Evolutionary conservation across 1,140 invertebrate species (phyloP), one percentile per base, ranked within the genome.

Genomic region (Holcopasites calliopsidis): DNA sequence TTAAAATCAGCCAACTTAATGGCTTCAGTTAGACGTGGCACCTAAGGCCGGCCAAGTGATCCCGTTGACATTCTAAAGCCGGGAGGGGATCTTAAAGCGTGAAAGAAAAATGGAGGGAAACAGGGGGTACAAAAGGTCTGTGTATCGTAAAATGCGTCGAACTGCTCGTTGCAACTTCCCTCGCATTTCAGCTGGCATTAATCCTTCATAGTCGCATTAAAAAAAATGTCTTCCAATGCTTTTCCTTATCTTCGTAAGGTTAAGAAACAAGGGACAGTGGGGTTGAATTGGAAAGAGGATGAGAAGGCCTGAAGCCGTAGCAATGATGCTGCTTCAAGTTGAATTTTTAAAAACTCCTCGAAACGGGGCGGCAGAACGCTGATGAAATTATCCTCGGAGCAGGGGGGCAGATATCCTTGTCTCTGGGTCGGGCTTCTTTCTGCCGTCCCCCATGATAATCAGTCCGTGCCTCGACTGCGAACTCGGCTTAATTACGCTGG

Each of bases 311-410:
- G 33, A 68, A 31, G 18, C 13, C n/a, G 49, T 11, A 3, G 16
- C 31, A 47, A 40, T 44, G 44, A 50, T 31, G 68, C 68, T n/a
- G 58, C 42, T 50, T 13, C 35, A 42, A 77, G 57, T 77, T 77
- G 64, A 77, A 77, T 73, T 77, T 77, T 73, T 77, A 72, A 64
- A 64, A 77, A 77, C 69, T 77, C 31, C 60, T 64, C 50, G 13
- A 47, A 44, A 62, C 26, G 49, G 50, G 35, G 11, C 18, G 23
- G 42, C 31, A 8, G 18, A n/a, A 10, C 21, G 33, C 75, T 71
- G 38, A 28, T 61, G 52, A 65, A 77, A 77, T 77, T 77, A 73
- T 73, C 50, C 69, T 44, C 6, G 23, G n/a, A 26, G 21, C 7
- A 28, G 23, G 31, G 58, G 11, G 16, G 35, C 28, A 42, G 38